phyloP scores from a whole-genome alignment of 2,113 vertebrate genomes.

The Apus apus region DNA sequence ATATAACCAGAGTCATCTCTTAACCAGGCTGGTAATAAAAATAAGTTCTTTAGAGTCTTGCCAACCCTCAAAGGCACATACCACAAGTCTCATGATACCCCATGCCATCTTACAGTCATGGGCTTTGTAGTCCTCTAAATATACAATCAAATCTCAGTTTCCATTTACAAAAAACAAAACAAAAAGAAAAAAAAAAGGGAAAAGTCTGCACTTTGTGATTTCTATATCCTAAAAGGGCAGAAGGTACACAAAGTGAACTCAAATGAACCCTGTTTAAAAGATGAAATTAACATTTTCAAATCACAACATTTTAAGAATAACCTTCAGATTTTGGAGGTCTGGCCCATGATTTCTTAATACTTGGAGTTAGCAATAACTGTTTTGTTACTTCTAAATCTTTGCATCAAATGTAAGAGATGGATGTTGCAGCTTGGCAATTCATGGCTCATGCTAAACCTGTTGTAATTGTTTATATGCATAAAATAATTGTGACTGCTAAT shows the following conservation, averaged over 20 bases:
- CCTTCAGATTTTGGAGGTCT: neutral
- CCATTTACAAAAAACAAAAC: neutral
- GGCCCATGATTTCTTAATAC: neutral
- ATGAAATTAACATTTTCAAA: neutral
- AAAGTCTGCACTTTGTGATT: neutral
- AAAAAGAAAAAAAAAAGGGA: neutral
- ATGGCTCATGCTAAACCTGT: neutral
- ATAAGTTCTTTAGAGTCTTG: slow-evolving; percentile 15
- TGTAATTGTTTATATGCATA: neutral
- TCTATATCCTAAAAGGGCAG: slow-evolving; percentile 36
- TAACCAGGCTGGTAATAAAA: slow-evolving; percentile 20
- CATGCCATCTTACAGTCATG: slow-evolving; percentile 9
- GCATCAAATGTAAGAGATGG: neutral
- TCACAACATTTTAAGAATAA: neutral
- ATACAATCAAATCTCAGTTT: slow-evolving; percentile 7
- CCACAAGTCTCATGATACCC: slow-evolving; percentile 29
- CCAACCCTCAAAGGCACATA: slow-evolving; percentile 20
- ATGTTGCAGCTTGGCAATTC: neutral
- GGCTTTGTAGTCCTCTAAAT: slow-evolving; percentile 26
- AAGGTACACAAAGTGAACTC: neutral
- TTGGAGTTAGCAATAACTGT: neutral
- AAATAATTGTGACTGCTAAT: neutral
- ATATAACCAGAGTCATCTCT: neutral
- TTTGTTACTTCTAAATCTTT: neutral
- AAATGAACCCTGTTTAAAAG: neutral